Conservation (phyloP, 2,113 vertebrate species). For the Hypanus sabinus region DNA sequence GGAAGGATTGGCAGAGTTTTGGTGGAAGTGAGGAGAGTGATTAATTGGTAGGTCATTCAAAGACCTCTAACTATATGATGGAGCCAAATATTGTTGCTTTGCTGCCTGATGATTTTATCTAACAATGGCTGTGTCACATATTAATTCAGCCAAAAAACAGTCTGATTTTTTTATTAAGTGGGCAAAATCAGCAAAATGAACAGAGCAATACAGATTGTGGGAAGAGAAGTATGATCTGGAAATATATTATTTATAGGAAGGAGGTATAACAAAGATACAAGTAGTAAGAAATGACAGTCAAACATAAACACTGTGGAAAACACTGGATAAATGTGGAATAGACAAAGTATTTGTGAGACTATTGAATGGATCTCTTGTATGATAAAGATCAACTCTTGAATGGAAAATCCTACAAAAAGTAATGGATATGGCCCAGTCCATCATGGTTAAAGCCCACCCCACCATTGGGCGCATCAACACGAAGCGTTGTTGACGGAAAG, state of each 20-base stretch:
- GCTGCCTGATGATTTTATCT: background rate
- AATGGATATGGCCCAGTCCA: too few species aligned
- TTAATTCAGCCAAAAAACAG: background rate
- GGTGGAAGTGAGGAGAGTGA: background rate
- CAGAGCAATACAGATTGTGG: background rate
- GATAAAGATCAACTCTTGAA: too few species aligned
- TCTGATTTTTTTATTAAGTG: too few species aligned
- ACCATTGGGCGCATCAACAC: too few species aligned
- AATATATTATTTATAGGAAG: background rate
- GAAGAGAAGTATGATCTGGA: too few species aligned
- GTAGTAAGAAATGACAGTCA: background rate
- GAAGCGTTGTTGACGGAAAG: too few species aligned
- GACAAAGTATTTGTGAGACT: too few species aligned
- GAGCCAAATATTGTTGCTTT: background rate
- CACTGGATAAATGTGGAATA: background rate
- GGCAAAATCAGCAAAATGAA: background rate
- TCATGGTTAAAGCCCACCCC: too few species aligned
- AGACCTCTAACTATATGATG: background rate
- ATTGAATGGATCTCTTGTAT: too few species aligned
- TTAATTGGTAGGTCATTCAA: background rate
- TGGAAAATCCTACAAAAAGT: too few species aligned
- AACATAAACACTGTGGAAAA: background rate
- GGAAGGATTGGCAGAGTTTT: background rate
- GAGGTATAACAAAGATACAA: background rate
- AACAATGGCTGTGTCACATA: background rate